Conservation (phyloP, 1,140 invertebrate genomes). For the Callitettix versicolor region DNA sequence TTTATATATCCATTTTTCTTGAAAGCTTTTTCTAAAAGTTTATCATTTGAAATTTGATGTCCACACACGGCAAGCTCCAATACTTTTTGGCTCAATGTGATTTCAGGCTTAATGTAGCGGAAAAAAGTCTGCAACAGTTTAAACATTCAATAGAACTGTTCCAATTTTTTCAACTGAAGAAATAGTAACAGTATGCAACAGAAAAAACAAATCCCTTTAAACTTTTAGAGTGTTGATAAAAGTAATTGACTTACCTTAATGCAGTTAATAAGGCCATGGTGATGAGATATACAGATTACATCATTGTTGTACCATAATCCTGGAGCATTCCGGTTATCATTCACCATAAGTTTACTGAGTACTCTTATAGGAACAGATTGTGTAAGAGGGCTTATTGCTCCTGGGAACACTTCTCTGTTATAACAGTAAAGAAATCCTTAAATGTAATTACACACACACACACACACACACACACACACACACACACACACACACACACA, state of each 20-base stretch:
- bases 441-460: no score
- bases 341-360: background rate
- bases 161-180: background rate
- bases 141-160: no score
- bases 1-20: no score
- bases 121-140: no score
- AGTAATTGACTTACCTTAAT: constrained; percentile 34
- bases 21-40: no score
- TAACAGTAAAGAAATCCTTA: constrained; percentile 23
- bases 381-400: constrained; percentile 37
- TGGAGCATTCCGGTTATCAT: background rate
- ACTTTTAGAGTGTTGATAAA: background rate
- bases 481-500: no score
- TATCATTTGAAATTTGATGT: constrained; percentile 40
- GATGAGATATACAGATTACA: constrained; percentile 30
- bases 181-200: background rate
- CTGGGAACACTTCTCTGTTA: constrained; percentile 52
- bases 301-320: constrained; percentile 3
- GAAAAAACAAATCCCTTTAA: background rate
- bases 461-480: no score
- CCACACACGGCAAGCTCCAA: constrained; percentile 50
- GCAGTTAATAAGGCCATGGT: constrained; percentile 36
- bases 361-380: constrained; percentile 22
- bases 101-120: constrained; percentile 31
- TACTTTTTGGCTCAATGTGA: constrained; percentile 36